Base-by-base conservation (phyloP, 2,797 vertebrate genomes). In the Galaxias olidus region DNA sequence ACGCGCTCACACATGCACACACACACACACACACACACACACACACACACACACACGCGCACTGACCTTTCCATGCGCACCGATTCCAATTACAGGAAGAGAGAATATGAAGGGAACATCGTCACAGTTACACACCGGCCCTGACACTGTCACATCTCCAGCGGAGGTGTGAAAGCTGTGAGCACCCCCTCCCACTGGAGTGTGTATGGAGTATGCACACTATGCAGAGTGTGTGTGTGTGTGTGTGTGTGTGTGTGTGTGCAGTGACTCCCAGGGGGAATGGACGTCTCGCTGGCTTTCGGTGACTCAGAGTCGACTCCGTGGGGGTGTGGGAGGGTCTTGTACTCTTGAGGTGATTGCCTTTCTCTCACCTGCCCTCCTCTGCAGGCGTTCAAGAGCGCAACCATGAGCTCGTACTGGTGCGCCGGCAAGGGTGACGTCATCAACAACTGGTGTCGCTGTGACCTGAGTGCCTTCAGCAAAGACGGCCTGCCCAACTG, bases 361-460 rank as follows among this genome's bases (percentile, higher is more conserved):
- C 73, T 93, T 90, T 91, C 86, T 87, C 77, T 86, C 87, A 85
- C 87, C 87, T 81, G 87, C 80, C 86, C 81, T 81, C 79, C 79
- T 88, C 84, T 76, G 63, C 91, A 99, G 98, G 96, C 94, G 84
- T 96, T 98, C 92, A 96, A 87, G 89, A 95, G 90, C 20, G 96
- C 96, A 72, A 93, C 97, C 78, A 98, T 98, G 97, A 99, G 98
- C 91, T 97, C 95, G 82, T 96, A 97, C 87, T 99, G 97, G 97
- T 99, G 97, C 86, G 95, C 94, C 0, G 97, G 97, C 80, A 98
- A 96, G 90, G 97, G 97, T 63, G 97, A 98, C 76, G 97, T 99
- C 87, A 96, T 99, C 61, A 96, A 97, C 79, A 96, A 99, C 92
- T 99, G 97, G 97, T 99, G 97, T 88, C 93, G 97, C 81, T 99